These are phyloP conservation scores for Prunella fulvescens DNA, from an alignment of 2,113 vertebrate genomes.

Conservation along the genomic window DNA sequence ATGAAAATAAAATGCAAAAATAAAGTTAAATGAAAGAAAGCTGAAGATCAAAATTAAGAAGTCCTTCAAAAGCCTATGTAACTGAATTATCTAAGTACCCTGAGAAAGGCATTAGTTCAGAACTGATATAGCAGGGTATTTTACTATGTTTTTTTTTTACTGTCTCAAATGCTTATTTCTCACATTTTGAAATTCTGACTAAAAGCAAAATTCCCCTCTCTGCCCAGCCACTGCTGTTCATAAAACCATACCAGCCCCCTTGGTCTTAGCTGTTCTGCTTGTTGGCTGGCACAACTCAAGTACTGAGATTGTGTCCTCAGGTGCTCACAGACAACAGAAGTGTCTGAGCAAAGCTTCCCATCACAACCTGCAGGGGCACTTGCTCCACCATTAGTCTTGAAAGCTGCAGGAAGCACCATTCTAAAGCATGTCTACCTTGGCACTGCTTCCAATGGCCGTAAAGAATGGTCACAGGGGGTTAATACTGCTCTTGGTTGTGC, in stretches of 20 bases:
- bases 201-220: neutral
- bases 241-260: neutral
- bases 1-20: neutral
- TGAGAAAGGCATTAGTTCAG: neutral
- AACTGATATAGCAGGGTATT: neutral
- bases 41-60: neutral
- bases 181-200: neutral
- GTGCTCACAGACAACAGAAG: neutral
- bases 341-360: neutral
- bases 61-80: neutral
- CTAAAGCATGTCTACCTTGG: neutral
- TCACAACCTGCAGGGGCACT: neutral
- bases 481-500: neutral
- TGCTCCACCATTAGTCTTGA: neutral
- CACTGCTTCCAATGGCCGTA: neutral
- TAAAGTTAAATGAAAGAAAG: neutral
- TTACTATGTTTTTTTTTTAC: neutral
- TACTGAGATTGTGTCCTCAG: accelerated
- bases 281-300: neutral
- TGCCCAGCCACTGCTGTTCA: neutral
- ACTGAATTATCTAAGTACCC: neutral
- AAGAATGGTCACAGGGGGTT: neutral
- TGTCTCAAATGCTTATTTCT: neutral
- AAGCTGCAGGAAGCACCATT: neutral
- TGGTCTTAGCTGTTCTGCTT: neutral